phyloP scores from a whole-genome alignment of 2,888 invertebrate species.

The Ditula angustiorana region DNA sequence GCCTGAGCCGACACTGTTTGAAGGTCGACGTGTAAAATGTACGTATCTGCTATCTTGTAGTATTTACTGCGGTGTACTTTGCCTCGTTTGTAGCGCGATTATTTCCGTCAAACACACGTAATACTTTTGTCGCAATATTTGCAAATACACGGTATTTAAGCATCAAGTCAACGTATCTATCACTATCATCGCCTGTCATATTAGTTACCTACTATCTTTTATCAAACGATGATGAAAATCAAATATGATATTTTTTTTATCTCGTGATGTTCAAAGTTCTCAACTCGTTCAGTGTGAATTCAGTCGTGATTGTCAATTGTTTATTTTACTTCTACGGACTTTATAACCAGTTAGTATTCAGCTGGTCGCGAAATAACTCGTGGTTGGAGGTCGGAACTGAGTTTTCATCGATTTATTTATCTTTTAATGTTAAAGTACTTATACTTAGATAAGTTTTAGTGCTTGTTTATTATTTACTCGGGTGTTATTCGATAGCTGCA shows the following conservation, averaged over 20 bases:
- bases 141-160: neutral
- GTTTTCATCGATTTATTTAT: too few relatives aligned
- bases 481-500: too few relatives aligned
- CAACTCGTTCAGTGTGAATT: neutral
- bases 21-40: conserved; percentile 15
- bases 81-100: neutral
- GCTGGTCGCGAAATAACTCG: too few relatives aligned
- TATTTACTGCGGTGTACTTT: neutral
- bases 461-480: too few relatives aligned
- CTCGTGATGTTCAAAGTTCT: conserved; percentile 15
- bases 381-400: too few relatives aligned
- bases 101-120: neutral
- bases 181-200: too few relatives aligned
- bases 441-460: too few relatives aligned
- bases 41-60: neutral
- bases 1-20: neutral
- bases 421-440: too few relatives aligned
- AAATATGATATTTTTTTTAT: neutral
- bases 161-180: neutral
- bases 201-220: too few relatives aligned
- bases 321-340: too few relatives aligned
- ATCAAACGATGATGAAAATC: neutral
- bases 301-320: too few relatives aligned
- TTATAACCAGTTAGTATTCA: too few relatives aligned
- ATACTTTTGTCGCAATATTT: neutral